Evolutionary conservation across 23 tunicate genomes (phyloP).

Genomic region (Oikopleura dioica): DNA sequence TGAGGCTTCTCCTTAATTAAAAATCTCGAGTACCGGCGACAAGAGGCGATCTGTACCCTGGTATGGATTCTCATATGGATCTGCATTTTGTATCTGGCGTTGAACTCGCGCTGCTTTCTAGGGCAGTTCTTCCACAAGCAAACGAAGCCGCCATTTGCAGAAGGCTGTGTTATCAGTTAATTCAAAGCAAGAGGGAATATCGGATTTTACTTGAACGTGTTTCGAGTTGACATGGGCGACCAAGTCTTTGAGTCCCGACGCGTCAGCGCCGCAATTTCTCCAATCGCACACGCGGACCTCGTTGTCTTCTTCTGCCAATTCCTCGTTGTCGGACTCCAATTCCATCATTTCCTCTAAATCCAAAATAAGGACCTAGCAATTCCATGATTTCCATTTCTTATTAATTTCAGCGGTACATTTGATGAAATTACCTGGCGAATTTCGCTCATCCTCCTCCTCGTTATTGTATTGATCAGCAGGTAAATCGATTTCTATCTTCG

Average conservation of each 20-base stretch:
- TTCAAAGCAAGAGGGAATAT: neutral
- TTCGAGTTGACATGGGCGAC: neutral
- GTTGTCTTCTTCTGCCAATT: neutral
- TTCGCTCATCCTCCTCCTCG: too few species aligned
- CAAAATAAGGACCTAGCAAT: too few species aligned
- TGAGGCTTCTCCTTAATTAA: neutral
- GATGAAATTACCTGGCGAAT: too few species aligned
- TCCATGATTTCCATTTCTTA: too few species aligned
- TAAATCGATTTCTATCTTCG: too few species aligned
- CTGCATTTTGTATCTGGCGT: conserved; percentile 12
- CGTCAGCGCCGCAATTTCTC: neutral
- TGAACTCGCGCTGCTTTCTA: neutral
- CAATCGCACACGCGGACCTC: neutral
- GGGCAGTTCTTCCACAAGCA: conserved; percentile 1
- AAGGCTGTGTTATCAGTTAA: neutral
- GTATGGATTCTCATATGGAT: conserved; percentile 10
- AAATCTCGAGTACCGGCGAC: neutral
- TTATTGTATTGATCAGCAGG: too few species aligned
- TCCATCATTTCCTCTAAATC: too few species aligned
- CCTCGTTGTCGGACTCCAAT: neutral
- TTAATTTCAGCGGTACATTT: too few species aligned
- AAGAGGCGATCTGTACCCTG: neutral
- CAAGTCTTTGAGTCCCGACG: neutral
- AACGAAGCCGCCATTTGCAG: neutral
- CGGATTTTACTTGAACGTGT: neutral